Conservation (phyloP, 2,797 vertebrate genomes). For the Vespertilio murinus region DNA sequence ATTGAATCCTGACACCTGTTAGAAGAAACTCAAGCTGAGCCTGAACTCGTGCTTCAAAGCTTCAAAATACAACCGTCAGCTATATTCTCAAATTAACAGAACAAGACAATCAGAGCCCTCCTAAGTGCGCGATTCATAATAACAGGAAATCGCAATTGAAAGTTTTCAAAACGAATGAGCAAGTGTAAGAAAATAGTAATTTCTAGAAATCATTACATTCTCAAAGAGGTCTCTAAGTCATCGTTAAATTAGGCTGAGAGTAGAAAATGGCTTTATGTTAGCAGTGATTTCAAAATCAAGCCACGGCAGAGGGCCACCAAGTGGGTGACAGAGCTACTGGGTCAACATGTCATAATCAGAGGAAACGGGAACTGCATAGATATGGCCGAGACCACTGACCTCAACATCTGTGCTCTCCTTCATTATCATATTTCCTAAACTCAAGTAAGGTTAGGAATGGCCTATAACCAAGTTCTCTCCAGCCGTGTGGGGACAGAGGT, state of each 20-base stretch:
- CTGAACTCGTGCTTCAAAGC: slow-evolving; percentile 36
- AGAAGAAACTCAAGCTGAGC: slow-evolving; percentile 2
- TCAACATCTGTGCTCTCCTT: neutral
- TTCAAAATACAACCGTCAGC: neutral
- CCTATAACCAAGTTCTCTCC: neutral
- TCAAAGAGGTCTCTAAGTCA: slow-evolving; percentile 18
- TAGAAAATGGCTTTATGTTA: slow-evolving; percentile 6
- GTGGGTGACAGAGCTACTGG: neutral
- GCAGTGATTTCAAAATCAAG: slow-evolving; percentile 43
- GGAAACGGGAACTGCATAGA: neutral
- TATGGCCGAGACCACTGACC: neutral
- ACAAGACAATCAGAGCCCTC: neutral
- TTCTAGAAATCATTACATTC: neutral
- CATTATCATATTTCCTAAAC: neutral
- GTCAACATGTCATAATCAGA: neutral
- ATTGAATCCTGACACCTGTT: neutral
- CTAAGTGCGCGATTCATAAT: neutral
- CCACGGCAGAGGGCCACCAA: neutral
- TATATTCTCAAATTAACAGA: neutral
- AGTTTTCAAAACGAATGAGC: neutral
- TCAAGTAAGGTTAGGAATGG: neutral
- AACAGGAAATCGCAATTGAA: neutral
- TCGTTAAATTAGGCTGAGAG: neutral
- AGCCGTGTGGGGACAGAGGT: neutral
- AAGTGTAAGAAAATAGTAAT: neutral